These are phyloP conservation scores for Grapholita molesta DNA, from an alignment of 1,140 invertebrate genomes.

Conservation along the genomic window DNA sequence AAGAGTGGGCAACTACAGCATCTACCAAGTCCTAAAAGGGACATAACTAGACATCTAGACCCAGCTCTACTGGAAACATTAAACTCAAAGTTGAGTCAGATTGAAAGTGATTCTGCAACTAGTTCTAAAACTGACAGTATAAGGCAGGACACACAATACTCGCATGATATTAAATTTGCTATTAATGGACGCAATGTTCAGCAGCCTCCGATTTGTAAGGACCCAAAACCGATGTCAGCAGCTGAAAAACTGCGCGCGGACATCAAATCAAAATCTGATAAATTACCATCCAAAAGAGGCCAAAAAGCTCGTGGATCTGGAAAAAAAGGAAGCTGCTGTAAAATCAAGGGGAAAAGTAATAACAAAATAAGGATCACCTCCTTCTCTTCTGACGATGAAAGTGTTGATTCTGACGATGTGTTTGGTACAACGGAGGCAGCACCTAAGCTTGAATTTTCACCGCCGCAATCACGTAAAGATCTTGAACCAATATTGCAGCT, in stretches of 20 bases:
- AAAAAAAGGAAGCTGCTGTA: slow-evolving; percentile 75
- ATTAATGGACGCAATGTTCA: slow-evolving; percentile 66
- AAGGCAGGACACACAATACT: slow-evolving; percentile 79
- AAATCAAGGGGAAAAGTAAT: slow-evolving; percentile 78
- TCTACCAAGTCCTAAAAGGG: slow-evolving; percentile 82
- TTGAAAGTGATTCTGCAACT: slow-evolving; percentile 84
- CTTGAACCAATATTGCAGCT: slow-evolving; percentile 84
- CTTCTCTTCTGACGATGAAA: slow-evolving; percentile 85
- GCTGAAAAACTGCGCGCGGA: slow-evolving; percentile 76
- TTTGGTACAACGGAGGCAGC: slow-evolving; percentile 85
- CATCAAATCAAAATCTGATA: slow-evolving; percentile 76
- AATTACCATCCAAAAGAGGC: slow-evolving; percentile 76
- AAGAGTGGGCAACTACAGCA: slow-evolving; percentile 81
- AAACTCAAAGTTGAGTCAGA: slow-evolving; percentile 85
- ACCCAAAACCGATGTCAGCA: slow-evolving; percentile 60
- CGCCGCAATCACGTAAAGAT: slow-evolving; percentile 84
- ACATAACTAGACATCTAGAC: slow-evolving; percentile 83
- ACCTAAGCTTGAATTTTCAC: slow-evolving; percentile 83
- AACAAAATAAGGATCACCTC: slow-evolving; percentile 85
- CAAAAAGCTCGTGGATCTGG: slow-evolving; percentile 77
- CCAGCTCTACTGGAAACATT: slow-evolving; percentile 82
- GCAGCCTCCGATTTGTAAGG: slow-evolving; percentile 67
- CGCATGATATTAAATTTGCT: slow-evolving; percentile 75
- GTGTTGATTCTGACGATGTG: slow-evolving; percentile 84
- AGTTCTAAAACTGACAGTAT: slow-evolving; percentile 83